phyloP scores from a whole-genome alignment of 2,888 invertebrate species.

The Apodemia zela region DNA sequence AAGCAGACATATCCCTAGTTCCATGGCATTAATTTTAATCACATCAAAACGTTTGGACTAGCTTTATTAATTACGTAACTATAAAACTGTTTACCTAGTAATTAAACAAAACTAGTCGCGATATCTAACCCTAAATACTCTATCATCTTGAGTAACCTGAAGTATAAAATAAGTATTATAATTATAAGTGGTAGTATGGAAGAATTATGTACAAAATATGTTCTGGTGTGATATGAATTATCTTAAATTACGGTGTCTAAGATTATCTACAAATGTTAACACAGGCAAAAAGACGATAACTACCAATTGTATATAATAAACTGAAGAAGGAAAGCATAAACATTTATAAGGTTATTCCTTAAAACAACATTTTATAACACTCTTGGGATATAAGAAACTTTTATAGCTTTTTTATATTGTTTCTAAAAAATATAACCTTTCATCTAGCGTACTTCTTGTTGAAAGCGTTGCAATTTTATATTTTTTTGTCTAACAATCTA shows the following conservation, averaged over 20 bases:
- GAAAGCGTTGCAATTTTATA: too few species aligned
- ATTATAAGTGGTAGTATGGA: constrained; percentile 34
- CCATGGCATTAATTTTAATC: constrained; percentile 74
- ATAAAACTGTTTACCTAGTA: constrained; percentile 63
- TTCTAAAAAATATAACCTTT: too few species aligned
- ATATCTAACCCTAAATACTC: constrained; percentile 51
- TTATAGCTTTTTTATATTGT: too few species aligned
- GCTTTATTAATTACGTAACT: constrained; percentile 75
- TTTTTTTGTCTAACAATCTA: too few species aligned
- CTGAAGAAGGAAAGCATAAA: too few species aligned
- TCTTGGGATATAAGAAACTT: too few species aligned
- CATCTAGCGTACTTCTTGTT: too few species aligned
- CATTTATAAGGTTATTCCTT: too few species aligned
- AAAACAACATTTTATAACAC: too few species aligned
- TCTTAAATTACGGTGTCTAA: constrained; percentile 34
- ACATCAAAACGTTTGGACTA: constrained; percentile 77
- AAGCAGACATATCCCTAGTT: constrained; percentile 49
- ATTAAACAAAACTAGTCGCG: constrained; percentile 74
- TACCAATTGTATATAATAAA: constrained; percentile 24
- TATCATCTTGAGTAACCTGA: constrained; percentile 34
- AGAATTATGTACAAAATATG: constrained; percentile 38
- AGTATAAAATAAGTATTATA: constrained; percentile 23
- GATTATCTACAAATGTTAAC: constrained; percentile 35
- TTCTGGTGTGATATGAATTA: constrained; percentile 35
- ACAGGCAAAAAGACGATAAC: constrained; percentile 33